A percentile compares a stretch with the other conserved stretches of the same genome.
These are phyloP conservation scores for Eumerus sabulonum DNA, from an alignment of 2,888 invertebrate genomes.

Conservation along the genomic window DNA sequence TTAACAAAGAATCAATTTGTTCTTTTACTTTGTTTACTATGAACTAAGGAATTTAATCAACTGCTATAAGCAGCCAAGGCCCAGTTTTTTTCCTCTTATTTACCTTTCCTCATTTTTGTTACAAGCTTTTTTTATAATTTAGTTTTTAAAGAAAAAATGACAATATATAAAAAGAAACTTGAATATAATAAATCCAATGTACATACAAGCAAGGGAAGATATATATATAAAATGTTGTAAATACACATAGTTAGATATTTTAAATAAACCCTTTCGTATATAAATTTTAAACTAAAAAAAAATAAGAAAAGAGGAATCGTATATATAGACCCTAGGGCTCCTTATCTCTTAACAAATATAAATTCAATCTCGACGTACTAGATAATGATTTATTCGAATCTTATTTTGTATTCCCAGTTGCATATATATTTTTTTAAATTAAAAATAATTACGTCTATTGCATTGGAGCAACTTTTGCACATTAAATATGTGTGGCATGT, in stretches of 20 bases:
- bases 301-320: slow-evolving; percentile 23
- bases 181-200: slow-evolving; percentile 40
- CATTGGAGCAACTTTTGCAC: background rate
- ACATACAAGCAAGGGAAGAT: slow-evolving; percentile 57
- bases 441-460: background rate
- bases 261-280: slow-evolving; percentile 55
- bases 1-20: too few species aligned
- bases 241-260: slow-evolving; percentile 61
- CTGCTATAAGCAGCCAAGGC: slow-evolving; percentile 5
- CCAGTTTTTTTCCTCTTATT: background rate
- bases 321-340: background rate
- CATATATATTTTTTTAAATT: background rate
- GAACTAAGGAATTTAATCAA: too few species aligned
- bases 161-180: slow-evolving; percentile 55
- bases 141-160: slow-evolving; percentile 48
- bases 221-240: slow-evolving; percentile 54
- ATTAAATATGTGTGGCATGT: too few species aligned
- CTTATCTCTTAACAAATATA: too few species aligned
- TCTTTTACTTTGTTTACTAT: too few species aligned
- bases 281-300: slow-evolving; percentile 27
- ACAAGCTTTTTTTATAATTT: background rate
- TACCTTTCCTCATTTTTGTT: too few species aligned
- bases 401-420: too few species aligned
- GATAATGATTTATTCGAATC: too few species aligned
- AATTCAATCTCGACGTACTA: too few species aligned